Conservation (phyloP, 2,113 vertebrate species). For the Podocnemis expansa region DNA sequence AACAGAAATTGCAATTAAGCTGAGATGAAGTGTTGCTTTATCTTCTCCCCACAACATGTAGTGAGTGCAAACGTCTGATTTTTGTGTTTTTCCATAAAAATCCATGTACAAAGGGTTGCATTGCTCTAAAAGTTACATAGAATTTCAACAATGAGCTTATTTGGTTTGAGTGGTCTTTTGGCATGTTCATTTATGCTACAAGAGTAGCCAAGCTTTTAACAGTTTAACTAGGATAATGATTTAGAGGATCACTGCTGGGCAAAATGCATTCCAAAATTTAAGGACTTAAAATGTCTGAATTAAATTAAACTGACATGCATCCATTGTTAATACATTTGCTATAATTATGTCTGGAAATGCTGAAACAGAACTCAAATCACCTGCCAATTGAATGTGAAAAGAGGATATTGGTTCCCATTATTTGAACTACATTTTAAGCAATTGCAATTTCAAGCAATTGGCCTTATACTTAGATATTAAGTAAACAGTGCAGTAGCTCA, state of each 20-base stretch:
- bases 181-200: slow-evolving; percentile 59
- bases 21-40: background rate
- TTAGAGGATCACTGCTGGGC: slow-evolving; percentile 49
- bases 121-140: slow-evolving; percentile 43
- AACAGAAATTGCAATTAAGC: slow-evolving; percentile 46
- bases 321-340: slow-evolving; percentile 55
- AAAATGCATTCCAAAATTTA: slow-evolving; percentile 58
- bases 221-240: slow-evolving; percentile 60
- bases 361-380: slow-evolving; percentile 48
- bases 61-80: slow-evolving; percentile 30
- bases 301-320: slow-evolving; percentile 59
- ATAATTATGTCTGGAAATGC: slow-evolving; percentile 49
- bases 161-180: slow-evolving; percentile 61
- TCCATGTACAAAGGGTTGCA: slow-evolving; percentile 44
- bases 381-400: slow-evolving; percentile 38
- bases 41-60: background rate
- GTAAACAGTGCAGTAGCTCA: slow-evolving; percentile 17
- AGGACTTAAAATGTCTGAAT: slow-evolving; percentile 63
- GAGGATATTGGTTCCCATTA: slow-evolving; percentile 38
- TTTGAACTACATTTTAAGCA: slow-evolving; percentile 35
- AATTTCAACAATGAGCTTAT: slow-evolving; percentile 55
- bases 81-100: slow-evolving; percentile 38
- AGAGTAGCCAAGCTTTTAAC: slow-evolving; percentile 65
- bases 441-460: slow-evolving; percentile 38
- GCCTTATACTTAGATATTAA: slow-evolving; percentile 48